phyloP scores from a whole-genome alignment of 2,113 vertebrate genomes.

The Sapayoa aenigma region DNA sequence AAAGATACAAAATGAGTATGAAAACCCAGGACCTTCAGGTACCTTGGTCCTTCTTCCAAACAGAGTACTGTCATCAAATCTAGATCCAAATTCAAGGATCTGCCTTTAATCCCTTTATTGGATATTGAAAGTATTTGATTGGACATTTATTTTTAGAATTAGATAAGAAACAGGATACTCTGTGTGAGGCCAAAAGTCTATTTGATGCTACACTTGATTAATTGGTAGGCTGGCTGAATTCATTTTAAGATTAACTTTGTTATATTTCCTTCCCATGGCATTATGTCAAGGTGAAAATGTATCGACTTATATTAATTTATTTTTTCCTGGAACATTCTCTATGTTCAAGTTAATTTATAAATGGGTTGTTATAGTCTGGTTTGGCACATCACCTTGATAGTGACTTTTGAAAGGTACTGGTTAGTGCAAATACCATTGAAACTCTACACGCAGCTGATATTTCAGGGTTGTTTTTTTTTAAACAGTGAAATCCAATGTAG shows the following conservation, averaged over 20 bases:
- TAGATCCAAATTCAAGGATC: not conserved
- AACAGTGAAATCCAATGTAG: not conserved
- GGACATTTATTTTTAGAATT: conserved; percentile 28
- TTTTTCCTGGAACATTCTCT: not conserved
- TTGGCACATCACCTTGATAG: not conserved
- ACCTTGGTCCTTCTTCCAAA: not conserved
- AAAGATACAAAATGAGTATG: not conserved
- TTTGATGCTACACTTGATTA: conserved; percentile 25
- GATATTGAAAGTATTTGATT: not conserved
- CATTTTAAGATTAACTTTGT: conserved; percentile 44
- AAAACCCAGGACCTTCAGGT: not conserved
- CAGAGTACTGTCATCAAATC: not conserved
- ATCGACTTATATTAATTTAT: conserved; percentile 18
- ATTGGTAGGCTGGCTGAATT: conserved; percentile 34
- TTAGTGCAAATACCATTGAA: not conserved
- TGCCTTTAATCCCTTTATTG: not conserved
- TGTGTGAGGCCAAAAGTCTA: conserved; percentile 10
- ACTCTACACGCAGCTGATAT: not conserved
- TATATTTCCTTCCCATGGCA: conserved; percentile 18
- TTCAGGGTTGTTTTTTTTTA: not conserved
- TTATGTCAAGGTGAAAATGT: conserved; percentile 54
- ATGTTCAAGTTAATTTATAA: conserved; percentile 31
- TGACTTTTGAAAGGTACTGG: conserved; percentile 13
- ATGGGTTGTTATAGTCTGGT: conserved; percentile 8
- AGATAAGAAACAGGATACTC: not conserved